Conservation (phyloP, 2,888 invertebrate species). For the Eupithecia tripunctaria region DNA sequence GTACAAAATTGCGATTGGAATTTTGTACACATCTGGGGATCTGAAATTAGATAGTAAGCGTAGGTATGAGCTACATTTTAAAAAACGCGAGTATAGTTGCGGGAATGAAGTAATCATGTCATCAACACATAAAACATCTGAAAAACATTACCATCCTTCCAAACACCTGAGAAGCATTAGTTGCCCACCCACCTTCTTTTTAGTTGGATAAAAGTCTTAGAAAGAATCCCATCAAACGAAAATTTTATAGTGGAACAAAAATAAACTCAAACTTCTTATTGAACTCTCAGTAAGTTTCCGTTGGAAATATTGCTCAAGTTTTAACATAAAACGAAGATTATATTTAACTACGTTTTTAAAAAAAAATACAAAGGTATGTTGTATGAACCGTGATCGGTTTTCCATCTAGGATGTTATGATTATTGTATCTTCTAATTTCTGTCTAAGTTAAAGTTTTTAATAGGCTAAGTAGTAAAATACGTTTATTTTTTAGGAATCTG, state of each 20-base stretch:
- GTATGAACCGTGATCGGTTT: background rate
- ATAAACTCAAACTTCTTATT: constrained; percentile 7
- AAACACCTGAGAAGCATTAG: background rate
- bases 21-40: no score
- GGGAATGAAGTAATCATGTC: background rate
- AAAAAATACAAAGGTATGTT: background rate
- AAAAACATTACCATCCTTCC: no score
- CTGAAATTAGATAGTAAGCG: no score
- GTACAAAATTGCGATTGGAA: no score
- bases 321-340: background rate
- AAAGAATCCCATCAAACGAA: constrained; percentile 4
- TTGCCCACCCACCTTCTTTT: background rate
- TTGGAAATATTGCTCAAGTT: constrained; percentile 7
- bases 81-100: no score
- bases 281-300: constrained; percentile 9
- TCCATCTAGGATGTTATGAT: no score
- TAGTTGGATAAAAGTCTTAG: background rate
- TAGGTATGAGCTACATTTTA: no score
- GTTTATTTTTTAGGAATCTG: no score
- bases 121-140: background rate
- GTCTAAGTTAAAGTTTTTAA: no score
- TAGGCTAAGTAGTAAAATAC: no score
- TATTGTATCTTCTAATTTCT: background rate
- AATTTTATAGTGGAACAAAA: background rate
- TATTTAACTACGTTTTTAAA: background rate